Percentiles rank a stretch among this genome's conserved stretches.
Conservation (phyloP, 2,113 vertebrate species). For the Opisthocomus hoazin region DNA sequence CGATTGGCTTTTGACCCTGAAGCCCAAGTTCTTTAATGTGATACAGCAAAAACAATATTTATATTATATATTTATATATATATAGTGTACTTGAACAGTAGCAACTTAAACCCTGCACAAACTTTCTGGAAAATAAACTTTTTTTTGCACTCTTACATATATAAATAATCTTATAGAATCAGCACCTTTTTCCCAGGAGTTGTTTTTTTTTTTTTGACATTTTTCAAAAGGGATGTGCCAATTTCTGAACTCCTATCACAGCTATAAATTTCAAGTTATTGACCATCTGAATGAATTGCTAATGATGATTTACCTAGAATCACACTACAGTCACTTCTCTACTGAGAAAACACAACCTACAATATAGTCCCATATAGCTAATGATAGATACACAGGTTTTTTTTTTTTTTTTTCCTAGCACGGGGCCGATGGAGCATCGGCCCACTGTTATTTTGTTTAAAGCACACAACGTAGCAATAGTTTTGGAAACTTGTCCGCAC, state of each 20-base stretch:
- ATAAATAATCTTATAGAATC: slow-evolving; percentile 85
- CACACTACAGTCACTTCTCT: slow-evolving; percentile 90
- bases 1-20: slow-evolving; percentile 67
- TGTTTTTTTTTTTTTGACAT: slow-evolving; percentile 62
- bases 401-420: slow-evolving; percentile 78
- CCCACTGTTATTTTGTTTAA: slow-evolving; percentile 80
- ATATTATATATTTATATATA: slow-evolving; percentile 69
- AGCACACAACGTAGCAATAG: slow-evolving; percentile 86
- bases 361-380: slow-evolving; percentile 86
- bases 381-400: slow-evolving; percentile 88
- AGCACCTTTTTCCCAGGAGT: slow-evolving; percentile 87
- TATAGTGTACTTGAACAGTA: slow-evolving; percentile 69
- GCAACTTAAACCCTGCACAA: slow-evolving; percentile 78
- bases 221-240: slow-evolving; percentile 81
- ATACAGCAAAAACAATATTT: slow-evolving; percentile 72
- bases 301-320: slow-evolving; percentile 86
- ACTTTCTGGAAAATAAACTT: slow-evolving; percentile 78
- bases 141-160: slow-evolving; percentile 75
- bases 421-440: slow-evolving; percentile 63
- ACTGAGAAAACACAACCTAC: slow-evolving; percentile 91
- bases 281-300: slow-evolving; percentile 86
- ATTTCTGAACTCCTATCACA: slow-evolving; percentile 83
- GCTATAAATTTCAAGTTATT: slow-evolving; percentile 84
- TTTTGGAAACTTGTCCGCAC: slow-evolving; percentile 85
- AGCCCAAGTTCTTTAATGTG: slow-evolving; percentile 74